Evolutionary conservation across 1,140 invertebrate species (phyloP), one percentile per base, ranked within the genome.

Genomic region (Cylas formicarius): DNA sequence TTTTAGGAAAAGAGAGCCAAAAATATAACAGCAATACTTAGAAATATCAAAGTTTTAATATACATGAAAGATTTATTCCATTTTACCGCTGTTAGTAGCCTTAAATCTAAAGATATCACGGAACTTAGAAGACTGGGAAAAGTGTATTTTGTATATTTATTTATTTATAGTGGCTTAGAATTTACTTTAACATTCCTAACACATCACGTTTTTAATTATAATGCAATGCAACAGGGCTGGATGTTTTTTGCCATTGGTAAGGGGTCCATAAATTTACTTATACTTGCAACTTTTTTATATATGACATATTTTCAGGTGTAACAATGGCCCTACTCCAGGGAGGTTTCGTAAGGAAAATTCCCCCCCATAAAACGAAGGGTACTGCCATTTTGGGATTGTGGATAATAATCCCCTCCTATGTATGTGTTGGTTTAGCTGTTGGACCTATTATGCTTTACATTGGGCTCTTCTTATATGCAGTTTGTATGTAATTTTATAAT

Each of bases 101-200:
- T 81, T 5, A 63, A 72, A 2, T 41, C 53, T 42, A 64, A 69
- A 37, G 82, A 88, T 62, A 67, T 75, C 27, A 63, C 68, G 45
- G 70, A 77, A 44, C 68, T 98, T 33, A 76, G 77, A 54, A 74
- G 71, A 26, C 70, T 97, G 41, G 94, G 94, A 36, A 53, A 75
- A 21, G 80, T 91, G 14, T 97, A 97, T 67, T 98, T 99, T 65
- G 63, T 95, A 1, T 99, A 96, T 68, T 71, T 99, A 26, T 95
- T 99, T 61, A 73, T 98, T 16, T 99, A 97, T 63, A 97, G 94
- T 40, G 95, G 94, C 1, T 70, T 99, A 22, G 96, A 99, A 68
- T 99, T 97, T 62, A 98, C 95, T 1, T 70, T 99, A 19, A 96
- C 93, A 24, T 99, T 99, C 69, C 72, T 99, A 19, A 96, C 91